A percentile compares a stretch with the other conserved stretches of the same genome.
Evolutionary conservation across 2,888 invertebrate genomes (phyloP).

Genomic region (Tridacna crocea): DNA sequence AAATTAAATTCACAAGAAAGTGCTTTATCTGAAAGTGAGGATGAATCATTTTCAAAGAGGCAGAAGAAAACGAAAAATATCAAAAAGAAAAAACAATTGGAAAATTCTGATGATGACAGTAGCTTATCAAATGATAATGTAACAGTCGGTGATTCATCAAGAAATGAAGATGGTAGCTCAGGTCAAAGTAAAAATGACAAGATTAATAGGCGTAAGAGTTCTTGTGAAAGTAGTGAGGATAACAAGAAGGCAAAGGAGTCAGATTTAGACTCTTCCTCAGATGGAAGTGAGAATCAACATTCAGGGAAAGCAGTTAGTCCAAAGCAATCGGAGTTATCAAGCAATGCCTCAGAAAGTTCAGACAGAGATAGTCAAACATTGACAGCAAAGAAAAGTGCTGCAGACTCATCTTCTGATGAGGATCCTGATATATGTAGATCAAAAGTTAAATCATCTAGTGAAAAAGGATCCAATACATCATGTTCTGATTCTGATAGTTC

Average conservation of each 20-base stretch:
- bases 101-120: not conserved
- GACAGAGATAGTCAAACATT: not conserved
- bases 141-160: not conserved
- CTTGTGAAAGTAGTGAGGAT: too few species aligned
- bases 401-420: not conserved
- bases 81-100: not conserved
- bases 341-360: not conserved
- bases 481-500: too few species aligned
- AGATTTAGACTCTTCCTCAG: not conserved
- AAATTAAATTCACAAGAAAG: not conserved
- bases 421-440: not conserved
- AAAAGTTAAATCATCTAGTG: too few species aligned
- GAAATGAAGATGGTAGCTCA: not conserved
- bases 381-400: not conserved
- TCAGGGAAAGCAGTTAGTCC: not conserved
- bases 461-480: too few species aligned
- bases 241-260: too few species aligned
- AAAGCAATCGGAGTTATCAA: too few species aligned
- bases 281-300: not conserved
- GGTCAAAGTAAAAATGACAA: not conserved
- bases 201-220: not conserved
- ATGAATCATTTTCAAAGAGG: not conserved
- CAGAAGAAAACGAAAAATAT: not conserved
- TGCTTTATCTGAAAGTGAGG: not conserved
- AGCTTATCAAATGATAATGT: not conserved